Base-by-base conservation (phyloP, 2,797 vertebrate species). In the Lepilemur ruficaudatus region DNA sequence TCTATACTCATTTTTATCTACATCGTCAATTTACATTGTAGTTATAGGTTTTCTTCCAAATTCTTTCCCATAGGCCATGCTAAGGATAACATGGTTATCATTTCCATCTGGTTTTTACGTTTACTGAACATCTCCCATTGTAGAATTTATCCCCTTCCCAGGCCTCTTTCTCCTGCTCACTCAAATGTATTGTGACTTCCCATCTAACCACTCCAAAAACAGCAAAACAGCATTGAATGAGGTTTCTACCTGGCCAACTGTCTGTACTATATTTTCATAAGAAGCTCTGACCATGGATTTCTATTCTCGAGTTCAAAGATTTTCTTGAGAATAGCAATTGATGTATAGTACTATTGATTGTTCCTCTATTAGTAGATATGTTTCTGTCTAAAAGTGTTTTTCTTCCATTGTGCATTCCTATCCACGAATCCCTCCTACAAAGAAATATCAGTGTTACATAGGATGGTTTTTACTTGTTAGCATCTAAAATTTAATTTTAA, bases 1-100 rank as follows among this genome's bases (percentile, higher is more conserved):
- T 94, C 9, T 69, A 35, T 88, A 75, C 89, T 82, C 73, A 89
- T 41, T 93, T 95, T 94, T 89, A 85, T 79, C 96, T 94, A 91
- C 55, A 63, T 41, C 32, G 2, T 30, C 69, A 91, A 10, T 32
- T 90, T 92, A 43, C 2, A 81, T 48, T 92, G 63, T 2, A 22
- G 11, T 87, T 94, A 61, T 84, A 63, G 38, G 22, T 89, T 32
- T 80, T 92, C 25, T 89, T 92, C 69, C 57, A 83, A 79, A 82
- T 89, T 91, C 38, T 90, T 94, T 52, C 86, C 70, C n/a, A 50
- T 41, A 55, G 65, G 32, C 15, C 65, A 82, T 32, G 1, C 14
- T 81, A 89, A 88, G 69, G 22, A 67, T 87, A 50, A 70, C 87
- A 82, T n/a, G 59, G 35, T 91, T 94, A 79, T 91, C 80, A 48